phyloP scores from a whole-genome alignment of 2,113 vertebrate species.

The Edolisoma coerulescens region DNA sequence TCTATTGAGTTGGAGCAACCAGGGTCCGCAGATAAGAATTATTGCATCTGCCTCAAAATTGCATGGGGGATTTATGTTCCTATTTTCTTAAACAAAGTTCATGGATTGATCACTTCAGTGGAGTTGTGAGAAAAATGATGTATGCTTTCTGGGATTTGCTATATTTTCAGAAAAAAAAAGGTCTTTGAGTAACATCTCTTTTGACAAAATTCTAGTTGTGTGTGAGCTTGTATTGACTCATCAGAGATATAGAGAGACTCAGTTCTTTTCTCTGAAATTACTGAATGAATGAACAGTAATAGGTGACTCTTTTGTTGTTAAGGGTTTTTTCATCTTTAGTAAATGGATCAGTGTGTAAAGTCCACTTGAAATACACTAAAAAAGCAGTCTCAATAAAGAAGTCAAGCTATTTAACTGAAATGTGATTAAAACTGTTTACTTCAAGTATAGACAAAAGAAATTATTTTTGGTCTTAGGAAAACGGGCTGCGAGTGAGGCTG shows the following conservation, averaged over 20 bases:
- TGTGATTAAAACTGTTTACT: not conserved
- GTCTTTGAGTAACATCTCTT: not conserved
- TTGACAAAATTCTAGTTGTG: not conserved
- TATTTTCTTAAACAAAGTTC: not conserved
- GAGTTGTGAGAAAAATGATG: not conserved
- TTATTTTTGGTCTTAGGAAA: slow-evolving; percentile 4
- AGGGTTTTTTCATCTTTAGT: not conserved
- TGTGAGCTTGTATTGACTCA: not conserved
- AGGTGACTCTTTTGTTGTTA: not conserved
- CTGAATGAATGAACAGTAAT: not conserved
- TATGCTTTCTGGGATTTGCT: not conserved
- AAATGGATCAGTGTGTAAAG: not conserved
- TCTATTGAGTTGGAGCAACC: not conserved
- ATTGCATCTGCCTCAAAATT: not conserved
- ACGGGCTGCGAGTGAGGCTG: not conserved
- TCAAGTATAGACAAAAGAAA: not conserved
- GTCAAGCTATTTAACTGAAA: not conserved
- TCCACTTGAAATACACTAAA: not conserved
- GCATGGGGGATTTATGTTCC: not conserved
- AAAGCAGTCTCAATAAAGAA: not conserved
- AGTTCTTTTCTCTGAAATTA: not conserved
- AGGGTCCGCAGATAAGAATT: not conserved
- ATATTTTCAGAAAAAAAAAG: not conserved
- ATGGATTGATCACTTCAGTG: not conserved
- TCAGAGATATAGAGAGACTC: not conserved